phyloP scores from a whole-genome alignment of 2,888 invertebrate genomes.

The Oligia latruncula region DNA sequence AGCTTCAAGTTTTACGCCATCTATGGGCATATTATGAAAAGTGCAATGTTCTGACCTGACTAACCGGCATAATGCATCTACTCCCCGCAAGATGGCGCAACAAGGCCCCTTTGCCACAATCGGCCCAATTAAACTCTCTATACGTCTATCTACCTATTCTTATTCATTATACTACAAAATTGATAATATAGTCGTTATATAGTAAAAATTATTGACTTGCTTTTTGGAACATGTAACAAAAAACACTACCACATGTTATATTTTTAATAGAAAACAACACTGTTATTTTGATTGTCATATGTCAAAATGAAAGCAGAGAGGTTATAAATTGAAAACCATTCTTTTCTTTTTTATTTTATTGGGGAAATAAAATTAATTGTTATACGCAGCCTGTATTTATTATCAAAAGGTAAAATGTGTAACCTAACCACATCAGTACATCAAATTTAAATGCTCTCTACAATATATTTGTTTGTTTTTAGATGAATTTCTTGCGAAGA shows the following conservation, averaged over 20 bases:
- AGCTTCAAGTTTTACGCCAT: slow-evolving; percentile 29
- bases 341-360: slow-evolving; percentile 31
- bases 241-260: not conserved
- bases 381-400: slow-evolving; percentile 6
- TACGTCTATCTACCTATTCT: not conserved
- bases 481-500: slow-evolving; percentile 86
- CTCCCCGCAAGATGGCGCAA: slow-evolving; percentile 45
- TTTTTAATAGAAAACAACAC: slow-evolving; percentile 40
- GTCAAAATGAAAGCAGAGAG: slow-evolving; percentile 53
- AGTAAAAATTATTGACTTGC: not conserved
- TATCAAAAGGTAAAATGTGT: slow-evolving; percentile 46
- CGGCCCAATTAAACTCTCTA: too few relatives aligned
- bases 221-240: not conserved
- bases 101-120: not conserved
- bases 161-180: too few relatives aligned
- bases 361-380: slow-evolving; percentile 47
- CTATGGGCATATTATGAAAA: slow-evolving; percentile 13
- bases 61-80: not conserved
- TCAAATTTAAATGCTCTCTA: not conserved
- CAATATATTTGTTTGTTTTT: slow-evolving; percentile 64
- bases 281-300: slow-evolving; percentile 40
- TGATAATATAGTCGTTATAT: not conserved
- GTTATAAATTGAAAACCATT: slow-evolving; percentile 59
- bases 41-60: not conserved
- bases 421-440: not conserved